Base-by-base conservation (phyloP, 2,797 vertebrate genomes). In the Lerista edwardsae region DNA sequence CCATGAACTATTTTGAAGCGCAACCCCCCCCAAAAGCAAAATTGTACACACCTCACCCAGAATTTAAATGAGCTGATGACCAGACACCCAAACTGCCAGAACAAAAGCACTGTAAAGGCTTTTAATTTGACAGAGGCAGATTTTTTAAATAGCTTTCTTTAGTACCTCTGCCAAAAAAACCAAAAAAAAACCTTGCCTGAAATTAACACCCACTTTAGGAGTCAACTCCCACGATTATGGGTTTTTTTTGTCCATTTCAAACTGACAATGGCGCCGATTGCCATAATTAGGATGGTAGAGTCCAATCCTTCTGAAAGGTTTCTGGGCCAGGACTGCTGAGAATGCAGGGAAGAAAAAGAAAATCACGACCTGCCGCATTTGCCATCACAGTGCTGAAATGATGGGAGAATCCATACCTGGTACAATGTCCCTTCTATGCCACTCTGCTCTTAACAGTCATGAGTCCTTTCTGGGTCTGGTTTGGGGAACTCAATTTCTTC, bases 11-110 rank as follows among this genome's bases (percentile, higher is more conserved):
- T 65, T 81, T 72, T 34, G 72, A 68, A 27, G 51, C 23, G 10
- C 55, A 65, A 79, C 11, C 31, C 76, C 17, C 39, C 76, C 61
- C 47, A 39, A 79, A 74, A 87, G 82, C 57, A 76, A 84, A 84
- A 80, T 44, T 14, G 3, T 62, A 29, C n/a, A 31, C 29, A 25
- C n/a, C 68, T 65, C 77, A 77, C 29, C 29, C 55, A 80, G 74
- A 84, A 57, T 87, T 71, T 47, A 77, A 84, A 84, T 81, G 73
- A 59, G 74, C 72, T 39, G 64, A 19, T 87, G 78, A 72, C 47
- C 59, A 77, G 86, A 87, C 25, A 83, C 19, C 55, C 47, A 23
- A 72, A 69, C 36, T 64, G 64, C 59, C 59, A 41, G 23, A 72
- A 64, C 62, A 80, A 62, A 79, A 68, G 47, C 21, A 47, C 51